phyloP scores from a whole-genome alignment of 2,888 invertebrate genomes.

The Buathra laborator region DNA sequence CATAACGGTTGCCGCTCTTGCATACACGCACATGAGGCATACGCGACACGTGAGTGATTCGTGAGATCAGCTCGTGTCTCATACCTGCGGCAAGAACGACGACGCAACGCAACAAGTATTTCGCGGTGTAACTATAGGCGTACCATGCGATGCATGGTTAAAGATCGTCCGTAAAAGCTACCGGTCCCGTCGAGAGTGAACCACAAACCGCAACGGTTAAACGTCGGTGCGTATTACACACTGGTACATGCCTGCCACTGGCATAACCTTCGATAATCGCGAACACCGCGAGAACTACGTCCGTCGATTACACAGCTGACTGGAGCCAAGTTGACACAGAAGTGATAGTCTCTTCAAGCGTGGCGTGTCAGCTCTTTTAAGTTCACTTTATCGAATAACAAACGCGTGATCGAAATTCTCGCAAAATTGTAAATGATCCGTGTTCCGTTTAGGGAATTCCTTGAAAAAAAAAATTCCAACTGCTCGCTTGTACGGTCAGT shows the following conservation, averaged over 20 bases:
- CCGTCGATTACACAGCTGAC: background rate
- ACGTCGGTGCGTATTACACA: slow-evolving; percentile 51
- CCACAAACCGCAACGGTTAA: slow-evolving; percentile 65
- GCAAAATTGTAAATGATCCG: slow-evolving; percentile 25
- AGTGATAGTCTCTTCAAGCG: slow-evolving; percentile 12
- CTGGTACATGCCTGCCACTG: slow-evolving; percentile 1
- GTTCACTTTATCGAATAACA: background rate
- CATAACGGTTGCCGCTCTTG: no score
- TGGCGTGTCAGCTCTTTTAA: slow-evolving; percentile 37
- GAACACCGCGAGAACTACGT: slow-evolving; percentile 33
- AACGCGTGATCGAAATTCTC: slow-evolving; percentile 21
- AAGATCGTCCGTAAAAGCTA: slow-evolving; percentile 60
- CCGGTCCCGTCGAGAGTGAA: slow-evolving; percentile 57
- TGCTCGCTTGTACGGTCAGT: slow-evolving; percentile 11
- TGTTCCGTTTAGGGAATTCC: background rate
- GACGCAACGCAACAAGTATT: slow-evolving; percentile 70
- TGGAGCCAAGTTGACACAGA: slow-evolving; percentile 6
- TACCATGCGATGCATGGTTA: slow-evolving; percentile 34
- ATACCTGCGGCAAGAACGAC: slow-evolving; percentile 52
- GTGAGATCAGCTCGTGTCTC: slow-evolving; percentile 26
- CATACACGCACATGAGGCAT: background rate
- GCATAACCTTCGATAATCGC: slow-evolving; percentile 51
- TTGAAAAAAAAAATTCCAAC: background rate
- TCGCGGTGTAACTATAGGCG: background rate
- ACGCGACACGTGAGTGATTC: background rate